Base-by-base conservation (phyloP, 2,888 invertebrate species). In the Ormyrus nitidulus region DNA sequence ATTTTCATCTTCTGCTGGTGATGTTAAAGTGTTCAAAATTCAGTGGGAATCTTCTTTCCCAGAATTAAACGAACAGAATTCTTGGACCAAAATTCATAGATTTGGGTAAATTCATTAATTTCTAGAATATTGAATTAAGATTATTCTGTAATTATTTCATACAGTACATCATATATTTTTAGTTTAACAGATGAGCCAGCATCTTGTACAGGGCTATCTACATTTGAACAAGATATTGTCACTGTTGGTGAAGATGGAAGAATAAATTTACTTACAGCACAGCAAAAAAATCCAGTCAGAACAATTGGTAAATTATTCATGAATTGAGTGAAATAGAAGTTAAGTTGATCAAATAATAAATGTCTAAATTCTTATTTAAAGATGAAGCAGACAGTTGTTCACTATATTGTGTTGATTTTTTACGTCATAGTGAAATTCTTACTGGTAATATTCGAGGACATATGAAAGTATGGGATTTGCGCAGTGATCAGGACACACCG, bases 401-500 rank as follows among this genome's bases (percentile, higher is more conserved):
- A 0, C 89, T 97, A 66, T 94, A 95, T 86, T 94, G 95, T 76
- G 93, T 96, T 0, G 93, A 94, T 84, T 97, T 95, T 89, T 91
- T 97, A 34, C 95, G 94, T 83, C 93, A 94, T 86, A 92, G 92
- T 84, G 94, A 96, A 93, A 92, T 97, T 46, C 92, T 97, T 64
- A 96, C 96, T 0, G 96, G 96, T 19, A 98, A 97, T 90, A 92
- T 95, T n/a, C 91, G 96, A 87, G 98, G 98, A 0, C 95, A 97
- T 86, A 94, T 98, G 92, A 97, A 97, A 89, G 94, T 97, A 79
- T 97, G 96, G 94, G 98, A 98, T 89, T 91, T 97, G 8, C 92
- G 97, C 82, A 92, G 93, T 51, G 90, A 92, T 10, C 91, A 92
- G 3, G 92, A 94, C 85, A 93, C 93, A 82, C 94, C 96, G 2